Percentiles rank a stretch among this genome's conserved stretches.
These are phyloP conservation scores for Agrilus mali DNA, from an alignment of 2,888 invertebrate species.

Conservation along the genomic window DNA sequence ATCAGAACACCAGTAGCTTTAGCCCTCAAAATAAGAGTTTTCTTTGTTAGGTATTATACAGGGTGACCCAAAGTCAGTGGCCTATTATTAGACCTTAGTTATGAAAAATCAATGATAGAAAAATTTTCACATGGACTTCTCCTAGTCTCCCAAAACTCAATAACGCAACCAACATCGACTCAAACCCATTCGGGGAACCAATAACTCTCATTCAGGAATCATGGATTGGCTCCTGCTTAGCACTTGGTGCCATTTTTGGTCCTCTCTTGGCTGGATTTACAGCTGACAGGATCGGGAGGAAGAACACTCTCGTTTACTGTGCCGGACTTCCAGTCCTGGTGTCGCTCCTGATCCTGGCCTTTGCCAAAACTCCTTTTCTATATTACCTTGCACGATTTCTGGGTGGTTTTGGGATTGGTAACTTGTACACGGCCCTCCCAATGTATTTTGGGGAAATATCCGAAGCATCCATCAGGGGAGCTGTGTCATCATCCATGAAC, in stretches of 20 bases:
- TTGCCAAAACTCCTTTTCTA: constrained; percentile 17
- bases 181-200: constrained; percentile 35
- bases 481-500: constrained; percentile 65
- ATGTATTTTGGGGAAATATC: constrained; percentile 74
- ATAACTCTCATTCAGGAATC: constrained; percentile 47
- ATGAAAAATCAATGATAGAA: too few relatives aligned
- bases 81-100: too few relatives aligned
- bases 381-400: constrained; percentile 34
- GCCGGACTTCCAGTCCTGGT: constrained; percentile 50
- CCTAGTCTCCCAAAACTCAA: constrained; percentile 19
- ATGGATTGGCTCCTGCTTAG: constrained; percentile 61
- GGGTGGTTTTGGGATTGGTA: constrained; percentile 52
- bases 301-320: constrained; percentile 48
- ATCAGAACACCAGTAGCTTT: too few relatives aligned
- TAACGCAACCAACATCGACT: constrained; percentile 20
- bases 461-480: constrained; percentile 54
- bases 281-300: constrained; percentile 49
- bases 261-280: constrained; percentile 58
- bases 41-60: too few relatives aligned
- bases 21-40: too few relatives aligned
- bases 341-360: constrained; percentile 29
- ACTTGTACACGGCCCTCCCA: constrained; percentile 56
- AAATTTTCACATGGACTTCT: constrained; percentile 35
- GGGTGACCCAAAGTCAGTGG: too few relatives aligned
- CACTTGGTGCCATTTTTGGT: constrained; percentile 49